Conservation (phyloP, 2,113 vertebrate genomes). For the Sander lucioperca region DNA sequence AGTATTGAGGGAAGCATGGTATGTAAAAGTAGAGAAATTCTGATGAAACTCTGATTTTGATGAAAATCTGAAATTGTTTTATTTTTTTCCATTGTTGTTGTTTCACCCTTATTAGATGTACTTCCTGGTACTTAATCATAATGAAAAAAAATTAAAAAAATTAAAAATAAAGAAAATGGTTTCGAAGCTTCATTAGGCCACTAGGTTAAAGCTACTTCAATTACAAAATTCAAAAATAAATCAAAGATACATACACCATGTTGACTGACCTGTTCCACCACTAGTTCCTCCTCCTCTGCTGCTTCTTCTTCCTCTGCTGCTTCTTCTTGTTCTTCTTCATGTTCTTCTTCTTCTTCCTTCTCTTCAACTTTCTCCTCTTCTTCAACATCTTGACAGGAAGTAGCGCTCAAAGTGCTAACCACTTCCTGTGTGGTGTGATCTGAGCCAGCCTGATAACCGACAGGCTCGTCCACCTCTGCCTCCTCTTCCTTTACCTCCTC, state of each 20-base stretch:
- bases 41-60: too few species aligned
- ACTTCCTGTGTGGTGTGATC: slow-evolving; percentile 16
- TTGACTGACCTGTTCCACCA: slow-evolving; percentile 46
- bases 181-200: too few species aligned
- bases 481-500: slow-evolving; percentile 35
- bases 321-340: neutral
- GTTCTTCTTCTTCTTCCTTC: slow-evolving; percentile 10
- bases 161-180: too few species aligned
- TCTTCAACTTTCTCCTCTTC: slow-evolving; percentile 22
- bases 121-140: too few species aligned
- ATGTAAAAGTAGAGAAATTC: too few species aligned
- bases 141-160: too few species aligned
- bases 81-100: too few species aligned
- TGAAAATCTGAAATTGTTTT: too few species aligned
- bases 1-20: too few species aligned
- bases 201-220: neutral
- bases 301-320: neutral
- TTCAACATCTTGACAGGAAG: slow-evolving; percentile 31
- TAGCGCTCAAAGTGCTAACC: neutral
- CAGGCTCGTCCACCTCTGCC: slow-evolving; percentile 6
- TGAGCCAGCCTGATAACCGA: neutral
- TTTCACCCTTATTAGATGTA: too few species aligned
- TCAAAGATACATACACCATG: slow-evolving; percentile 51
- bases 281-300: slow-evolving; percentile 44
- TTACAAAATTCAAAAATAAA: neutral